Evolutionary conservation across 2,797 vertebrate species (phyloP).

Genomic region (Harpagifer antarcticus): DNA sequence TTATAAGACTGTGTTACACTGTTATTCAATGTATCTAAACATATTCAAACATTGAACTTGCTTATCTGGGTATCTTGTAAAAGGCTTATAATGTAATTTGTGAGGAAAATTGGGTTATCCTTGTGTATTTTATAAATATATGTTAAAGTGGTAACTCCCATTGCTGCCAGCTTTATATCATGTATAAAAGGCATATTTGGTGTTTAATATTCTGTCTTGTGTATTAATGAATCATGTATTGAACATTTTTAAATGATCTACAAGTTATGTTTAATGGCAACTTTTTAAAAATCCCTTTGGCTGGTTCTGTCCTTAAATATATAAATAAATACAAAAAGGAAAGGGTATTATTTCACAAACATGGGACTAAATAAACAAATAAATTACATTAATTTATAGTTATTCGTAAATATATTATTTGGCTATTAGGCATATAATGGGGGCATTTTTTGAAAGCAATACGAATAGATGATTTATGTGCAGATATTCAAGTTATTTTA

Average conservation of each 20-base stretch:
- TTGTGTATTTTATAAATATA: too few species aligned
- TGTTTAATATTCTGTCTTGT: too few species aligned
- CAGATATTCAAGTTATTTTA: neutral
- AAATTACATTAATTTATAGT: neutral
- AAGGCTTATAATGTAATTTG: too few species aligned
- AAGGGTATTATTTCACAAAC: neutral
- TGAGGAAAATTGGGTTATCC: too few species aligned
- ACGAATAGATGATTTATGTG: neutral
- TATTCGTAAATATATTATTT: neutral
- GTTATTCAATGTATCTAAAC: too few species aligned
- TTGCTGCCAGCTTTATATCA: too few species aligned
- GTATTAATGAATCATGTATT: neutral
- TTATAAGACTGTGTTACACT: too few species aligned
- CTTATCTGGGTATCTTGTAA: neutral
- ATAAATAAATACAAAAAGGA: neutral
- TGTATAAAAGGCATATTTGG: too few species aligned
- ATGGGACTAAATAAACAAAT: neutral
- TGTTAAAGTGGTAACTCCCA: too few species aligned
- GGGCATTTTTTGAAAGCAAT: neutral
- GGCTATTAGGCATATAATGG: neutral
- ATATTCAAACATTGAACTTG: too few species aligned
- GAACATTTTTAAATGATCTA: neutral
- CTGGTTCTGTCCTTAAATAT: neutral
- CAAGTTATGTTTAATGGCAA: neutral
- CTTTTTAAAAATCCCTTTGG: neutral